Conservation (phyloP, 2,888 invertebrate species). For the Yponomeuta malinellus region DNA sequence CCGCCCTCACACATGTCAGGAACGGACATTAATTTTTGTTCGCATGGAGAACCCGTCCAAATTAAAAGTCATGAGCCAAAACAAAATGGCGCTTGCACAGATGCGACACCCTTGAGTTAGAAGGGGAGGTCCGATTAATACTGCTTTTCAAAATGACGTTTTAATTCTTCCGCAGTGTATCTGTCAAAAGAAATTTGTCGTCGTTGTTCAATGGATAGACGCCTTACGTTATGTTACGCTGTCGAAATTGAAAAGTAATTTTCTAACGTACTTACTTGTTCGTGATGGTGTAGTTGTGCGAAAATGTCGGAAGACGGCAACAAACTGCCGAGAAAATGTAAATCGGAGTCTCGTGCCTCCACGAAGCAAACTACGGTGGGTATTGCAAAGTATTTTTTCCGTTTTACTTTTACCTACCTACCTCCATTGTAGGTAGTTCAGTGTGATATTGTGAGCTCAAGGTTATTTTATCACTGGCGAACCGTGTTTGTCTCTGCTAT, state of each 20-base stretch:
- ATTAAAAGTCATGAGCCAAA: background rate
- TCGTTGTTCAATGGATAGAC: background rate
- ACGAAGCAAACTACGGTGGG: background rate
- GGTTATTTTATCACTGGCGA: constrained; percentile 1
- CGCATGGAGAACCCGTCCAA: background rate
- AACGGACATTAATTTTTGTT: background rate
- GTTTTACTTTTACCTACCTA: background rate
- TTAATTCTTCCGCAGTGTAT: background rate
- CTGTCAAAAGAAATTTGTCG: background rate
- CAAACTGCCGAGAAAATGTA: background rate
- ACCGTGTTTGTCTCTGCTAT: background rate
- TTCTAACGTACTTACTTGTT: background rate
- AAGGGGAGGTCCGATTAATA: background rate
- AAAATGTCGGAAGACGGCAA: background rate
- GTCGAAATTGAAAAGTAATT: background rate
- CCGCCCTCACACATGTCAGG: background rate
- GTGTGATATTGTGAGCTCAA: background rate
- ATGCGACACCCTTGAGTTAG: background rate
- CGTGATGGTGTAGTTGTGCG: background rate
- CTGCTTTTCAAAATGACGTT: background rate
- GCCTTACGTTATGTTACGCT: background rate
- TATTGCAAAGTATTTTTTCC: too few relatives aligned
- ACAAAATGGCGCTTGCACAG: background rate
- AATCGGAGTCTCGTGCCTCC: background rate
- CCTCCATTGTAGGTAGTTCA: background rate